phyloP scores from a whole-genome alignment of 2,113 vertebrate genomes.

The Pithys albifrons region DNA sequence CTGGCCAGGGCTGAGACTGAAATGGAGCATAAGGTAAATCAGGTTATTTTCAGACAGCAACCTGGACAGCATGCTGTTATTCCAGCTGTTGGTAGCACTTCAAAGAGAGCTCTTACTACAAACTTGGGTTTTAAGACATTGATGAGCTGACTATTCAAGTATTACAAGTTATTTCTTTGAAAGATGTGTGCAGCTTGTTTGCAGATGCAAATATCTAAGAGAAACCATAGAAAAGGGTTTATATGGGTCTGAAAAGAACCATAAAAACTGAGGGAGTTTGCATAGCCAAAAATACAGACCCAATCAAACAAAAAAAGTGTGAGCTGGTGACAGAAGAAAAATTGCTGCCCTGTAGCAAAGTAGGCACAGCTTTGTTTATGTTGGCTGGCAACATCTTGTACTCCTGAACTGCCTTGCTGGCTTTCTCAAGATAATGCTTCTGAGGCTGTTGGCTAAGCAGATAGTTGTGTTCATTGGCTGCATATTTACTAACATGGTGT shows the following conservation, averaged over 20 bases:
- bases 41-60: background rate
- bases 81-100: constrained; percentile 29
- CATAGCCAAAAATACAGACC: background rate
- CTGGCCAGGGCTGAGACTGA: background rate
- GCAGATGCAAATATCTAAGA: background rate
- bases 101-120: background rate
- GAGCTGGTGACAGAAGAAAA: background rate
- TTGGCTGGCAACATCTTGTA: background rate
- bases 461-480: background rate
- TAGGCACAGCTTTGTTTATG: background rate
- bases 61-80: background rate
- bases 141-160: background rate
- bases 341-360: constrained; percentile 6
- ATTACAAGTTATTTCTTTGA: background rate
- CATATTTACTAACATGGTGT: background rate
- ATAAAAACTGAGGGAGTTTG: background rate
- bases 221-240: background rate
- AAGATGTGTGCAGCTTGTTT: background rate
- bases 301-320: background rate
- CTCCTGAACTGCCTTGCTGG: background rate
- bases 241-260: background rate
- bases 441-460: background rate
- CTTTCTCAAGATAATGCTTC: background rate
- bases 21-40: background rate
- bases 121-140: background rate